Conservation (phyloP, 2,113 vertebrate genomes). For the Chitala chitala region DNA sequence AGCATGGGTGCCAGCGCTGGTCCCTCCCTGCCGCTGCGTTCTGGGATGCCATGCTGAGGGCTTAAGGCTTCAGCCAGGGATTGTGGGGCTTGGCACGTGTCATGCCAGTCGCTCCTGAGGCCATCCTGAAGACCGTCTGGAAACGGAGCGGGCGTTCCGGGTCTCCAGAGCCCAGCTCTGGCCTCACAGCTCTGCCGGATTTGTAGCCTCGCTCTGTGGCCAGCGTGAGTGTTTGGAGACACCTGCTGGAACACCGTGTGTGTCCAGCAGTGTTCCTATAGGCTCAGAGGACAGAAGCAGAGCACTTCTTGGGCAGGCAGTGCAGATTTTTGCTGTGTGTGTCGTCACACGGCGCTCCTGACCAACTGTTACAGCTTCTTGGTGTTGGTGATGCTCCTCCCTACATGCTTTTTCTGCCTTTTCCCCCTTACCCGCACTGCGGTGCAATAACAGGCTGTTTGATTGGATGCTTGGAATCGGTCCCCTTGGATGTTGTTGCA, state of each 20-base stretch:
- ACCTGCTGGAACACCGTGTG: background rate
- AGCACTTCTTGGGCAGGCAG: no score
- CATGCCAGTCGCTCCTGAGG: conserved; percentile 3
- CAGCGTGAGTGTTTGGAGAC: conserved; percentile 1
- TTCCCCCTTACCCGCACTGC: no score
- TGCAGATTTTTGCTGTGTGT: background rate
- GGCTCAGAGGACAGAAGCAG: background rate
- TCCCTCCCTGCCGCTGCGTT: conserved; percentile 4
- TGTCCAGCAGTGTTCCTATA: background rate
- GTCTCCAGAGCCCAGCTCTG: conserved; percentile 2
- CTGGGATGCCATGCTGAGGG: background rate
- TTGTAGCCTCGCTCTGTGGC: background rate
- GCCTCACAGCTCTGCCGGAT: no score
- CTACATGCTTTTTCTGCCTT: background rate
- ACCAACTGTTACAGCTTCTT: background rate
- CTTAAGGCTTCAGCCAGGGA: background rate
- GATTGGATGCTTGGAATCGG: background rate
- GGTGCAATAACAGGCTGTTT: background rate
- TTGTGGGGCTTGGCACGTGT: background rate
- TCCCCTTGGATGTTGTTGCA: background rate
- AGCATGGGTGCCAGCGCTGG: background rate
- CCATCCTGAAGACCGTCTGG: conserved; percentile 1
- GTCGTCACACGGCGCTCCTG: background rate
- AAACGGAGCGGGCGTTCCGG: background rate
- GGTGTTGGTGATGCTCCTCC: background rate